These are phyloP conservation scores for Habropoda laboriosa DNA, from an alignment of 1,140 invertebrate species.

Conservation along the genomic window DNA sequence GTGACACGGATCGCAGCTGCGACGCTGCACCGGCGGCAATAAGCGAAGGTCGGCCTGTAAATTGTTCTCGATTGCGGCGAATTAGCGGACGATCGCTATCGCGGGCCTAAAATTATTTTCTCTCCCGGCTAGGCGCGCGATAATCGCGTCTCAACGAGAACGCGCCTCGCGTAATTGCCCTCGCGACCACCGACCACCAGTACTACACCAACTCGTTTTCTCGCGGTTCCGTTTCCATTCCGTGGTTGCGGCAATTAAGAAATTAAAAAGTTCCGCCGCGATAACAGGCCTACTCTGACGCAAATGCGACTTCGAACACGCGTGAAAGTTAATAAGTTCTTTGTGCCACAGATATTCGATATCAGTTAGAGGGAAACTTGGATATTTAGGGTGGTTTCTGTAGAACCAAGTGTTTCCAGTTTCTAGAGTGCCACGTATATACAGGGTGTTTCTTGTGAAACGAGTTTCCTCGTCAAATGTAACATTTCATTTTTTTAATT, in stretches of 20 bases:
- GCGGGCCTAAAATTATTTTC: constrained; percentile 52
- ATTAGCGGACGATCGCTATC: constrained; percentile 61
- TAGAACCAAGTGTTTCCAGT: no score
- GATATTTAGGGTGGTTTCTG: no score
- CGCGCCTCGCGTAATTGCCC: not conserved
- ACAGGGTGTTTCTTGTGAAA: no score
- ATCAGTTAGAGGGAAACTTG: not conserved
- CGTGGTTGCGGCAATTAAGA: constrained; percentile 4
- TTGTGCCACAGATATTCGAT: not conserved
- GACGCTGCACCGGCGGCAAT: constrained; percentile 38
- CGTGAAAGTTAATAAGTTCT: not conserved
- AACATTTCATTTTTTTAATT: no score
- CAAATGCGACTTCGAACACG: not conserved
- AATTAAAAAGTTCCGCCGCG: constrained; percentile 24
- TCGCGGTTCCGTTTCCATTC: not conserved
- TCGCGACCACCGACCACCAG: not conserved
- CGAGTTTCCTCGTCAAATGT: not conserved
- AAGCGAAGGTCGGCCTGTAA: constrained; percentile 57
- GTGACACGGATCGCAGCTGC: constrained; percentile 42
- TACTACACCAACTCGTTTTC: not conserved
- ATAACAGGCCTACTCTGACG: not conserved
- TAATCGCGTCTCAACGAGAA: constrained; percentile 5
- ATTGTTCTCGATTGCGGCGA: constrained; percentile 64
- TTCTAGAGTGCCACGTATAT: not conserved
- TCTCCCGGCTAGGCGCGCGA: not conserved